These are phyloP conservation scores for Ictalurus punctatus DNA, from an alignment of 2,113 vertebrate genomes.

Conservation along the genomic window DNA sequence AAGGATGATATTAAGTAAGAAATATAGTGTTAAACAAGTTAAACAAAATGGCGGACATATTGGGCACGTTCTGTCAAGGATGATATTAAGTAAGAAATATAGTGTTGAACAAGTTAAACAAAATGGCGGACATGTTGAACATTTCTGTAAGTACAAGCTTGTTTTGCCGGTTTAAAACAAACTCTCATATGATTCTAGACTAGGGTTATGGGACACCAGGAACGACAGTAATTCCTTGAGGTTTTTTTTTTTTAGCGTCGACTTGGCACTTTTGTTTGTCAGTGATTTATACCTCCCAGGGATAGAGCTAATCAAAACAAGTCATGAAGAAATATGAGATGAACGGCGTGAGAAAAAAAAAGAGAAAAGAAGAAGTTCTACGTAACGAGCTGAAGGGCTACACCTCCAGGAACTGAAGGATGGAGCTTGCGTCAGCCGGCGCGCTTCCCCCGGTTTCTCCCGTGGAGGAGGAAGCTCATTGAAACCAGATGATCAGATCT, in stretches of 20 bases:
- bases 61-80: neutral
- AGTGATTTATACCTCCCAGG: neutral
- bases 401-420: constrained; percentile 1
- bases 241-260: neutral
- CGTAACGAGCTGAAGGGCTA: neutral
- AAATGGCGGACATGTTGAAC: neutral
- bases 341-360: neutral
- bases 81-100: neutral
- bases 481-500: neutral
- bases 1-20: no score
- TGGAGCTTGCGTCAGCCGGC: constrained; percentile 64
- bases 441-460: neutral
- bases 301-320: neutral
- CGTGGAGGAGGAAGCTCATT: neutral
- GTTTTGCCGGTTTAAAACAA: neutral
- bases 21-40: neutral
- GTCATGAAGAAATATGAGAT: neutral
- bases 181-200: neutral
- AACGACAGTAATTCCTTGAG: neutral
- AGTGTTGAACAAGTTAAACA: neutral
- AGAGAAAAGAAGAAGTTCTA: no score
- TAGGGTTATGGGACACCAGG: neutral
- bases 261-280: neutral
- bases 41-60: neutral
- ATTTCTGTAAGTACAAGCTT: neutral